Percentiles rank a stretch among this genome's conserved stretches.
These are phyloP conservation scores for Aphidoletes aphidimyza DNA, from an alignment of 2,888 invertebrate genomes.

Conservation along the genomic window DNA sequence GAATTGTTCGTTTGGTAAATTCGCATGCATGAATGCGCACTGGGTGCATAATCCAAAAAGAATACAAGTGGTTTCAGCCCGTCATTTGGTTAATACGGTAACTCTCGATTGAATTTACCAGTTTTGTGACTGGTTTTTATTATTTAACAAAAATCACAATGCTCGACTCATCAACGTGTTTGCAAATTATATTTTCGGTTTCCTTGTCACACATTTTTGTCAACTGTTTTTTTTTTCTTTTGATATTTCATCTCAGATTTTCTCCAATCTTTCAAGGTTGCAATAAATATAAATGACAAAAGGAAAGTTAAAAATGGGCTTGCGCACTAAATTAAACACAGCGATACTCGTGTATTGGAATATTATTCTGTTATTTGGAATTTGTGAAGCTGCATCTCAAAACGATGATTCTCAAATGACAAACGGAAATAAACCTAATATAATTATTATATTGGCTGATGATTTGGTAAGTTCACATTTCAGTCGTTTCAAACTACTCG, in stretches of 20 bases:
- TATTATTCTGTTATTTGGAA: background rate
- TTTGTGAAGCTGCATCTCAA: background rate
- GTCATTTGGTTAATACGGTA: too few species aligned
- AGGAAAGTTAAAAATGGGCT: background rate
- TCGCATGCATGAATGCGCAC: too few species aligned
- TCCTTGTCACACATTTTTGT: background rate
- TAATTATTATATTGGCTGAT: slow-evolving; percentile 83
- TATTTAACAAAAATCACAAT: background rate
- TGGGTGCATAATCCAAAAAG: too few species aligned
- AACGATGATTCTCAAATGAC: background rate
- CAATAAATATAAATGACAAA: background rate
- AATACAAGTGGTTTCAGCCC: too few species aligned
- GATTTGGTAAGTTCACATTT: slow-evolving; percentile 74
- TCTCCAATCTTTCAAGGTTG: slow-evolving; percentile 27
- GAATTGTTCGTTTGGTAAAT: too few species aligned
- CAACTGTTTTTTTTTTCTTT: background rate
- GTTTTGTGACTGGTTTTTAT: background rate
- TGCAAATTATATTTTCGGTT: background rate
- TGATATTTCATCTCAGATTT: too few species aligned
- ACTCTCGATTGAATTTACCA: background rate
- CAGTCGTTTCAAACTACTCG: background rate
- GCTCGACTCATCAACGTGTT: background rate
- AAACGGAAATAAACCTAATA: slow-evolving; percentile 68
- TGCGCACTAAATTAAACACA: background rate
- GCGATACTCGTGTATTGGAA: background rate